phyloP scores from a whole-genome alignment of 2,797 vertebrate genomes.

The Chromis chromis region DNA sequence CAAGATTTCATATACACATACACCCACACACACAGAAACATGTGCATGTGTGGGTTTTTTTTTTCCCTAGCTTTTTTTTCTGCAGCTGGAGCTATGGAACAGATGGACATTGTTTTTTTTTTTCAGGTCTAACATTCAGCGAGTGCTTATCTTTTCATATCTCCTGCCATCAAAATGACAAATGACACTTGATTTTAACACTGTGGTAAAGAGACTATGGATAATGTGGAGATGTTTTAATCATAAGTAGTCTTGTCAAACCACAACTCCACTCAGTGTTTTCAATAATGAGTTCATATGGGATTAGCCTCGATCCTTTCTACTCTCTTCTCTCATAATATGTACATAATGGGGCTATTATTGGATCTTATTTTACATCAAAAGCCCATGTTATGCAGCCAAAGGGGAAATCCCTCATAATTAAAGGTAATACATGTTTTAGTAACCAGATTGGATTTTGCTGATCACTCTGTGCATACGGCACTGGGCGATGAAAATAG shows the following conservation, averaged over 20 bases:
- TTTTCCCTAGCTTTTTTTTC: neutral
- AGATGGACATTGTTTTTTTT: neutral
- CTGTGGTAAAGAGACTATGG: neutral
- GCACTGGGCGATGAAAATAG: neutral
- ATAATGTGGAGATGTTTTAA: too few species aligned
- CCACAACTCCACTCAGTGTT: neutral
- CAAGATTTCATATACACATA: too few species aligned
- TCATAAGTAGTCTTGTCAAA: conserved; percentile 5
- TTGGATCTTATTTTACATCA: neutral
- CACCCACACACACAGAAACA: too few species aligned
- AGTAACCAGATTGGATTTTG: neutral
- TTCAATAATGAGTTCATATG: neutral
- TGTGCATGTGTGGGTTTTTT: neutral
- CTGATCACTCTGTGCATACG: neutral
- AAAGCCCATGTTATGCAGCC: neutral
- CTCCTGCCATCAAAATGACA: conserved; percentile 9
- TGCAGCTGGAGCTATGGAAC: neutral
- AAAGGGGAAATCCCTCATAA: neutral
- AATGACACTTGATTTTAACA: conserved; percentile 22
- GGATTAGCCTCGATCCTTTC: too few species aligned
- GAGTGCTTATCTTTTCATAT: neutral
- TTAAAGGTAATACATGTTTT: neutral
- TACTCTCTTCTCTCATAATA: neutral
- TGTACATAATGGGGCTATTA: neutral
- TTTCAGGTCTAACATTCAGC: conserved; percentile 10